Percentiles rank a stretch among this genome's conserved stretches.
Conservation (phyloP, 2,113 vertebrate genomes). For the Setophaga coronata region DNA sequence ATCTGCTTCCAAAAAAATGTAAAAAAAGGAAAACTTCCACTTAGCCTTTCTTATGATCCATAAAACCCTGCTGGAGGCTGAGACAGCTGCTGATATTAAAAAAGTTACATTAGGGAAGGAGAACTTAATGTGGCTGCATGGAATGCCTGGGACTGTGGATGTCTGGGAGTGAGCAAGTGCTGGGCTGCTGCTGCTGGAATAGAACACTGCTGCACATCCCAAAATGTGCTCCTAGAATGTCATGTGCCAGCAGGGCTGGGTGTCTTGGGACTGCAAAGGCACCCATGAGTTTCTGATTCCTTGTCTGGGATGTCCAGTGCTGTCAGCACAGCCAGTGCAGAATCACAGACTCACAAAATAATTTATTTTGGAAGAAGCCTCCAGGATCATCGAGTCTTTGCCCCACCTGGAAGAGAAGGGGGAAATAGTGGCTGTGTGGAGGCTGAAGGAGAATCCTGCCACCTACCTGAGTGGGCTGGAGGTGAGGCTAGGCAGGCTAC, state of each 20-base stretch:
- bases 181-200: neutral
- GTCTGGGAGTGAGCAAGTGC: neutral
- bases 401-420: neutral
- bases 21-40: neutral
- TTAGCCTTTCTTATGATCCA: slow-evolving; percentile 39
- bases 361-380: neutral
- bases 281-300: neutral
- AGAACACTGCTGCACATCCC: neutral
- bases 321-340: accelerated
- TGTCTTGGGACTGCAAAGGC: neutral
- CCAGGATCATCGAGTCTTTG: neutral
- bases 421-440: neutral
- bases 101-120: neutral
- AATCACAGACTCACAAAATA: neutral
- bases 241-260: neutral
- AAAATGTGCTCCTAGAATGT: neutral
- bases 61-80: slow-evolving; percentile 26
- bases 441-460: neutral
- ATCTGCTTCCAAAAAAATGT: neutral
- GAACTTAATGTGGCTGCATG: neutral
- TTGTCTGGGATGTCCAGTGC: neutral
- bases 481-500: neutral
- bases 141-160: neutral
- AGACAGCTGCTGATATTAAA: slow-evolving; percentile 26
- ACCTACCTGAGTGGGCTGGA: neutral